These are phyloP conservation scores for Fopius arisanus DNA, from an alignment of 1,140 invertebrate species.

Conservation along the genomic window DNA sequence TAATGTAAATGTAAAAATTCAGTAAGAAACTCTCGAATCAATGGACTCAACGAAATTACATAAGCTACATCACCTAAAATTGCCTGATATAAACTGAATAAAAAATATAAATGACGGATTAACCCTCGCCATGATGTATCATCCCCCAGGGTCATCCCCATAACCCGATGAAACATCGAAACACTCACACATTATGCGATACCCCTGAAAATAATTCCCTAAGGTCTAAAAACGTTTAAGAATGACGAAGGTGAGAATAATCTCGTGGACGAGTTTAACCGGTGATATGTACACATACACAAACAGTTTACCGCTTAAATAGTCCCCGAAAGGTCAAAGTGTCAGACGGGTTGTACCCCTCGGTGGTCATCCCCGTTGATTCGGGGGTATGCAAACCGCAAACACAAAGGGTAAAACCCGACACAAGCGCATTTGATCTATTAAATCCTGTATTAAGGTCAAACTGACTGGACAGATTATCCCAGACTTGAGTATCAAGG, in stretches of 20 bases:
- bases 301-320: background rate
- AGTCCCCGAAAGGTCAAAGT: background rate
- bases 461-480: background rate
- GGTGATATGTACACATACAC: background rate
- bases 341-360: background rate
- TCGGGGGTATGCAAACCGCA: background rate
- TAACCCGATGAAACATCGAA: background rate
- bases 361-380: background rate
- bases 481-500: conserved; percentile 4
- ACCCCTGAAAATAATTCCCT: background rate
- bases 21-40: no score
- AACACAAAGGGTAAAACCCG: background rate
- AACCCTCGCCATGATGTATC: no score
- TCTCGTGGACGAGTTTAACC: background rate
- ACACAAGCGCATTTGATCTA: background rate
- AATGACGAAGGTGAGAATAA: background rate
- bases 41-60: no score
- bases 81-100: no score
- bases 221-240: background rate
- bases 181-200: background rate
- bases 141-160: no score
- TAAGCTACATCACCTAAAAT: no score
- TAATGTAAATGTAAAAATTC: background rate
- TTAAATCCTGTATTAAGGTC: conserved; percentile 1
- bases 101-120: no score